These are phyloP conservation scores for Sternotherus odoratus DNA, from an alignment of 2,797 vertebrate genomes.

Conservation along the genomic window DNA sequence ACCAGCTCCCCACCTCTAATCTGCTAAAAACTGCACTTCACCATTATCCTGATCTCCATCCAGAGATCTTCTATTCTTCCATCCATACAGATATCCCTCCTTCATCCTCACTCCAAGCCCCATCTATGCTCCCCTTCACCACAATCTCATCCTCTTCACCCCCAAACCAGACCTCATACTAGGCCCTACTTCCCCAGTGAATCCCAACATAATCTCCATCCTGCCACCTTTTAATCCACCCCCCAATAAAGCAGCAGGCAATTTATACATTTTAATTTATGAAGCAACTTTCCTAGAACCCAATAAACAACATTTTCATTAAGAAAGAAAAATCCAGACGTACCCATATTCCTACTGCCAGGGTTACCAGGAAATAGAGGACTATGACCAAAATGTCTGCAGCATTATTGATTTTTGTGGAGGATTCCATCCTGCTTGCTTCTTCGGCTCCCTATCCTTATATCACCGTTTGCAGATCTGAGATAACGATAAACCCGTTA, in stretches of 20 bases:
- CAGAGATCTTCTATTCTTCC: not conserved
- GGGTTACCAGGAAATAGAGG: slow-evolving; percentile 92
- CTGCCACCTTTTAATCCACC: not conserved
- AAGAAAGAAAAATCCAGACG: slow-evolving; percentile 69
- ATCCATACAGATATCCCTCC: accelerated
- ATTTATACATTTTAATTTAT: not conserved
- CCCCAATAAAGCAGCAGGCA: not conserved
- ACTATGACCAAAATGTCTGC: slow-evolving; percentile 95
- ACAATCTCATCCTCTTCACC: not conserved
- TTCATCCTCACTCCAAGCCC: not conserved
- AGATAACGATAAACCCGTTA: slow-evolving; percentile 79
- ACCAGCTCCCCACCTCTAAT: not conserved
- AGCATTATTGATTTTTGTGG: slow-evolving; percentile 84
- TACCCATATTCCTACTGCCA: slow-evolving; percentile 96
- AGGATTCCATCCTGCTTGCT: slow-evolving; percentile 33
- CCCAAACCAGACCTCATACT: not conserved
- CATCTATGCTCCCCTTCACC: too few species aligned
- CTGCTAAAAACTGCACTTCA: too few species aligned
- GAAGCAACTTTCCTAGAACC: not conserved
- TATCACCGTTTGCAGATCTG: slow-evolving; percentile 40
- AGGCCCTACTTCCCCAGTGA: not conserved
- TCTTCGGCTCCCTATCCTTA: slow-evolving; percentile 57
- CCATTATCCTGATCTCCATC: not conserved
- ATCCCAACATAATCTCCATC: not conserved
- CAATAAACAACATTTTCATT: not conserved